Conservation (phyloP, 2,797 vertebrate species). For the Danio tinwini region DNA sequence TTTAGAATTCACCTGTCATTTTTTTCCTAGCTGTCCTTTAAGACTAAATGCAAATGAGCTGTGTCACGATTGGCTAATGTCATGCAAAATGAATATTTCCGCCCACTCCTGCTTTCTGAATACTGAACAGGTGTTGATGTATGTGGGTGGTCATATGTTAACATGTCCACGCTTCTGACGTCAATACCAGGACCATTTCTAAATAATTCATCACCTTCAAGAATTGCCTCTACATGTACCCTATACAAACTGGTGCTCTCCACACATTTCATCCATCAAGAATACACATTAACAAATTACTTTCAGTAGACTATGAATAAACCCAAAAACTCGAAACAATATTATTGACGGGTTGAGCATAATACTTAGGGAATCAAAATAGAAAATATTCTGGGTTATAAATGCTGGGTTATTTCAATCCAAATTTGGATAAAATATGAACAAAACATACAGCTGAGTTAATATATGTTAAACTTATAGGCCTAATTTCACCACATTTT, state of each 20-base stretch:
- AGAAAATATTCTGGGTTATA: too few relatives aligned
- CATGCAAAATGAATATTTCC: neutral
- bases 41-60: constrained; percentile 2
- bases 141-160: neutral
- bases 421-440: too few relatives aligned
- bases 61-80: neutral
- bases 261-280: too few relatives aligned
- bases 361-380: too few relatives aligned
- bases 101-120: neutral
- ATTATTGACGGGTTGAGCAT: too few relatives aligned
- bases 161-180: neutral
- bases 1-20: neutral
- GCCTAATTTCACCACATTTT: too few relatives aligned
- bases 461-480: too few relatives aligned
- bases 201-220: constrained; percentile 13
- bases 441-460: constrained; percentile 39
- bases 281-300: too few relatives aligned
- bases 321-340: too few relatives aligned
- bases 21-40: neutral
- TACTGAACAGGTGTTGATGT: constrained; percentile 12
- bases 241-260: neutral
- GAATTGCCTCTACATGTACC: neutral
- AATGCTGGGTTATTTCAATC: too few relatives aligned
- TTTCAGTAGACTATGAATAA: too few relatives aligned
- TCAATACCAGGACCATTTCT: neutral